These are phyloP conservation scores for Bruchidius siliquastri DNA, from an alignment of 2,888 invertebrate species.

Conservation along the genomic window DNA sequence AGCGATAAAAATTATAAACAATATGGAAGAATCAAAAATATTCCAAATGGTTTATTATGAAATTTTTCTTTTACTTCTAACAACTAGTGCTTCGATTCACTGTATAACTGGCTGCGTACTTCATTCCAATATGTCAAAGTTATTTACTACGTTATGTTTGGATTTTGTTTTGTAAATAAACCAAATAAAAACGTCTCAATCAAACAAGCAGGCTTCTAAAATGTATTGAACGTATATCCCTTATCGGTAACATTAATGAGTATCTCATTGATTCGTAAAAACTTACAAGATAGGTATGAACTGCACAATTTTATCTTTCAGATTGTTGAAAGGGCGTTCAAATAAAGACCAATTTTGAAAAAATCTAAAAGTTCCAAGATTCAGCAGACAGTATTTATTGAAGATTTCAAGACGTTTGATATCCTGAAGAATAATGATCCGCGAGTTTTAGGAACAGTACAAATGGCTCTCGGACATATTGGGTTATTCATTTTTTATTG, in stretches of 20 bases:
- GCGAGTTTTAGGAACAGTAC: conserved; percentile 29
- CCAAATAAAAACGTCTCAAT: too few relatives aligned
- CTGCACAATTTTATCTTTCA: conserved; percentile 31
- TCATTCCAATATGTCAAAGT: too few relatives aligned
- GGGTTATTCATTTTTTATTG: conserved; percentile 34
- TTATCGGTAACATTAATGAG: conserved; percentile 28
- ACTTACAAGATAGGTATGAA: conserved; percentile 33
- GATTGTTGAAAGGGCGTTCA: conserved; percentile 55
- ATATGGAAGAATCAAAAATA: too few relatives aligned
- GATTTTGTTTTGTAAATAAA: too few relatives aligned
- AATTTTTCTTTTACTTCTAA: too few relatives aligned
- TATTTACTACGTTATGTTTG: too few relatives aligned
- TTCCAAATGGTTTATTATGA: too few relatives aligned
- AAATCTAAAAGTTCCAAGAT: conserved; percentile 46
- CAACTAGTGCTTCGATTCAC: too few relatives aligned
- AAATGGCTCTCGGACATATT: conserved; percentile 27
- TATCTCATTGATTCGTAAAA: conserved; percentile 38
- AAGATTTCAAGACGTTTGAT: conserved; percentile 64
- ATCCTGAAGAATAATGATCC: conserved; percentile 50
- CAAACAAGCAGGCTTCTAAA: neutral
- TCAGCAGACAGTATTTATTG: conserved; percentile 62
- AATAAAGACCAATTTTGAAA: conserved; percentile 48
- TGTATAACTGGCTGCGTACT: too few relatives aligned
- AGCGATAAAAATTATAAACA: neutral
- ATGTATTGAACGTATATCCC: neutral